Conservation (phyloP, 2,797 vertebrate genomes). For the Clarias pachynema region DNA sequence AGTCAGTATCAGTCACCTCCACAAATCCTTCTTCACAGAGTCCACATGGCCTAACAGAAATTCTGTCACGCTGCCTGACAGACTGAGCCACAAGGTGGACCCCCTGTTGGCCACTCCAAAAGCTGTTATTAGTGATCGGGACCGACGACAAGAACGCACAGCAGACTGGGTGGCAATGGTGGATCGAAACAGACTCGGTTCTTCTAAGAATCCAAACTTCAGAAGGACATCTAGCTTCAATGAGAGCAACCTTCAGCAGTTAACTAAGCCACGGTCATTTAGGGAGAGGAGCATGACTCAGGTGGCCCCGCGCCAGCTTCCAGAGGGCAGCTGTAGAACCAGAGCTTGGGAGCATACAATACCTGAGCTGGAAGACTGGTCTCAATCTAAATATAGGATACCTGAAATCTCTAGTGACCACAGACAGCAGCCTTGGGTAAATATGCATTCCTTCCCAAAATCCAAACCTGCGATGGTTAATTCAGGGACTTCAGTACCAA, state of each 20-base stretch:
- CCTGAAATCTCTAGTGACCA: slow-evolving; percentile 60
- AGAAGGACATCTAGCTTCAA: slow-evolving; percentile 92
- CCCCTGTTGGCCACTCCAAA: slow-evolving; percentile 67
- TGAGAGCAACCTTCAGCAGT: slow-evolving; percentile 79
- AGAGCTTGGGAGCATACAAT: slow-evolving; percentile 78
- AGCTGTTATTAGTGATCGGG: slow-evolving; percentile 60
- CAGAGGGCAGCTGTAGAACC: slow-evolving; percentile 77
- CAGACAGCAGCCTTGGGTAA: slow-evolving; percentile 66
- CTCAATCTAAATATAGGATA: slow-evolving; percentile 63
- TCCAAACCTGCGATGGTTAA: slow-evolving; percentile 23
- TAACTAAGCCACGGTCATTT: slow-evolving; percentile 76
- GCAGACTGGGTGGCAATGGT: slow-evolving; percentile 83
- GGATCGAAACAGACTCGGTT: slow-evolving; percentile 73
- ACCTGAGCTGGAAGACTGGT: slow-evolving; percentile 71
- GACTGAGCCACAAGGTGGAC: slow-evolving; percentile 76
- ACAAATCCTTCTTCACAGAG: slow-evolving; percentile 79
- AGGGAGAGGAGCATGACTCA: slow-evolving; percentile 93
- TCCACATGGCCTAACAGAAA: slow-evolving; percentile 67
- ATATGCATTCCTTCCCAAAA: slow-evolving; percentile 56
- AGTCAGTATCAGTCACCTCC: slow-evolving; percentile 69
- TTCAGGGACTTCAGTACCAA: slow-evolving; percentile 34
- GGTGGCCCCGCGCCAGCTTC: slow-evolving; percentile 82
- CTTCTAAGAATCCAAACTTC: slow-evolving; percentile 80
- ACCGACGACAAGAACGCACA: slow-evolving; percentile 75
- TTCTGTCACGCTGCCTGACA: slow-evolving; percentile 63